phyloP scores from a whole-genome alignment of 2,797 vertebrate species.

The Mycteria americana region DNA sequence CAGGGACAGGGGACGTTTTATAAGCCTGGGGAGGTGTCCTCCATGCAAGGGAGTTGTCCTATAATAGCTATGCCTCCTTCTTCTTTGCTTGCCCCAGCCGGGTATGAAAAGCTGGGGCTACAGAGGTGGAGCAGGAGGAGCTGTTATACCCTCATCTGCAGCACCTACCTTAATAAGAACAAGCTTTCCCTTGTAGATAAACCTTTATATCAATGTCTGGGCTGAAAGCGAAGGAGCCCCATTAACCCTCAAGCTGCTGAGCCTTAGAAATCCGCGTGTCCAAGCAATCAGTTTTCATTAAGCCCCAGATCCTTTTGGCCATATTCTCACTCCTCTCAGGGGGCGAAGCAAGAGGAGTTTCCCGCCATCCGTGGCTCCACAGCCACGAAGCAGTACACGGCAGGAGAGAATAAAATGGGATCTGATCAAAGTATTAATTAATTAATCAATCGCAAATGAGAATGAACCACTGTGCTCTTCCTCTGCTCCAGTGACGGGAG shows the following conservation, averaged over 20 bases:
- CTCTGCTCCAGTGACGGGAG: neutral
- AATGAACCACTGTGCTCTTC: neutral
- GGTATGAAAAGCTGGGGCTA: neutral
- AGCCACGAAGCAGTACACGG: neutral
- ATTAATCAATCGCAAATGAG: neutral
- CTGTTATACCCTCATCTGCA: neutral
- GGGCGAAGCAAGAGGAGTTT: neutral
- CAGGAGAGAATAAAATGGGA: neutral
- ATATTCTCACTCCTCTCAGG: neutral
- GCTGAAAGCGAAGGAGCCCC: neutral
- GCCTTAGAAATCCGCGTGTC: accelerated
- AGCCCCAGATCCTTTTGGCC: neutral
- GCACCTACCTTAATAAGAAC: neutral
- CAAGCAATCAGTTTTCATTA: neutral
- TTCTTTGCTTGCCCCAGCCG: neutral
- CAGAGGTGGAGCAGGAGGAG: neutral
- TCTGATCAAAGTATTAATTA: neutral
- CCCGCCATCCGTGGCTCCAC: neutral
- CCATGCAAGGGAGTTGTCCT: neutral
- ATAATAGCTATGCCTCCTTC: neutral
- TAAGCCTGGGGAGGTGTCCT: neutral
- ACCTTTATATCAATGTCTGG: neutral
- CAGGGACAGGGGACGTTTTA: neutral
- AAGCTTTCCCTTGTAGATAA: neutral
- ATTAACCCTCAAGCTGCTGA: neutral